Conservation (phyloP, 2,888 invertebrate species). For the Asteroscopus sphinx region DNA sequence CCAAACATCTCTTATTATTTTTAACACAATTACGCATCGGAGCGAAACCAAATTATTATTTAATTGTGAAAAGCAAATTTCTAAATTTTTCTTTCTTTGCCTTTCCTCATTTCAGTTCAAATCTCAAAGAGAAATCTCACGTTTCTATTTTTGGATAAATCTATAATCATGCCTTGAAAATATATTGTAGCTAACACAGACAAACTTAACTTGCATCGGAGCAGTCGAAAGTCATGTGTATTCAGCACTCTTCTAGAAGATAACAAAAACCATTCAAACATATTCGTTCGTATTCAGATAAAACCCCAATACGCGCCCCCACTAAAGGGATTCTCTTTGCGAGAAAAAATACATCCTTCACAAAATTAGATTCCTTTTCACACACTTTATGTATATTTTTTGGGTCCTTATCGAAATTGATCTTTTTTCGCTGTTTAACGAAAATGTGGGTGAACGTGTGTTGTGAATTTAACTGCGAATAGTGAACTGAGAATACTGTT, state of each 20-base stretch:
- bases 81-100: no score
- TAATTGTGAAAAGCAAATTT: no score
- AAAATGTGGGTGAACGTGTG: constrained; percentile 17
- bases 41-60: no score
- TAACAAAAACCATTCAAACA: constrained; percentile 37
- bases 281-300: constrained; percentile 42
- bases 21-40: no score
- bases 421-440: constrained; percentile 36
- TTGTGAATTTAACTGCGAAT: constrained; percentile 3
- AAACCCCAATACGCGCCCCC: constrained; percentile 31
- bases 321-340: constrained; percentile 50
- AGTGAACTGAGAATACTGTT: no score
- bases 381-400: constrained; percentile 49
- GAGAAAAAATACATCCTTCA: constrained; percentile 51
- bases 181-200: no score
- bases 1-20: no score
- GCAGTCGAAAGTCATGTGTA: constrained; percentile 22
- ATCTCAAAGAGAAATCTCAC: no score
- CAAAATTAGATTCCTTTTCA: constrained; percentile 58
- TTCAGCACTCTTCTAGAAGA: constrained; percentile 25
- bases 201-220: background rate
- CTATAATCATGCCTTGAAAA: no score
- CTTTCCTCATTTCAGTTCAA: no score
- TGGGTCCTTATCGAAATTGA: constrained; percentile 55
- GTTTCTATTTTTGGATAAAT: no score